A percentile compares a stretch with the other conserved stretches of the same genome.
Evolutionary conservation across 2,888 invertebrate species (phyloP).

Genomic region (Hedychridium roseum): DNA sequence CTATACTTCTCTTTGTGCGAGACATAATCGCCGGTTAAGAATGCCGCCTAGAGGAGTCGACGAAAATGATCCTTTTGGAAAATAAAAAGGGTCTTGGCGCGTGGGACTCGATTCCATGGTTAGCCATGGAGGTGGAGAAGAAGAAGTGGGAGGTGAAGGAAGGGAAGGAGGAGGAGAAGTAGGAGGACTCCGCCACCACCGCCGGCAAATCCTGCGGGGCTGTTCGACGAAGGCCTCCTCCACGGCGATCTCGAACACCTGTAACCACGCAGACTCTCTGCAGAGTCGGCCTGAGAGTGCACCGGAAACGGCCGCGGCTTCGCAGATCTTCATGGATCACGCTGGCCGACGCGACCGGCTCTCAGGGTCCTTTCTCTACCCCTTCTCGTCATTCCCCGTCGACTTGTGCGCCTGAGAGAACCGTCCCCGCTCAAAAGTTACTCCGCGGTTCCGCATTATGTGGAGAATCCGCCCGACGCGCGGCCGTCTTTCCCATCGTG

Average conservation of each 20-base stretch:
- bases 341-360: slow-evolving; percentile 15
- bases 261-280: slow-evolving; percentile 55
- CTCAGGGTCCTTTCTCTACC: slow-evolving; percentile 22
- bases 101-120: too few relatives aligned
- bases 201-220: slow-evolving; percentile 40
- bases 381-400: slow-evolving; percentile 19
- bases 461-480: too few relatives aligned
- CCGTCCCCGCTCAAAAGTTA: not conserved
- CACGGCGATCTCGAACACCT: slow-evolving; percentile 54
- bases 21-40: too few relatives aligned
- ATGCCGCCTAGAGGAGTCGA: too few relatives aligned
- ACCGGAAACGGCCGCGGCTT: too few relatives aligned
- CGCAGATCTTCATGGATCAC: slow-evolving; percentile 38
- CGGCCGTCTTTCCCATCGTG: too few relatives aligned
- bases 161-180: slow-evolving; percentile 41
- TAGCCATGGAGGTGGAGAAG: slow-evolving; percentile 23
- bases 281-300: too few relatives aligned
- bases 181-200: slow-evolving; percentile 40
- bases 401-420: not conserved
- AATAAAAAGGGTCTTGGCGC: too few relatives aligned
- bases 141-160: slow-evolving; percentile 29
- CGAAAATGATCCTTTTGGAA: too few relatives aligned
- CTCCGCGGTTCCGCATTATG: too few relatives aligned
- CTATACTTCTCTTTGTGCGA: too few relatives aligned
- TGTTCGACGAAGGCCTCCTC: not conserved